Evolutionary conservation across 2,888 invertebrate genomes (phyloP), one percentile per base, ranked within the genome.

Genomic region (Balanococcus diminutus): DNA sequence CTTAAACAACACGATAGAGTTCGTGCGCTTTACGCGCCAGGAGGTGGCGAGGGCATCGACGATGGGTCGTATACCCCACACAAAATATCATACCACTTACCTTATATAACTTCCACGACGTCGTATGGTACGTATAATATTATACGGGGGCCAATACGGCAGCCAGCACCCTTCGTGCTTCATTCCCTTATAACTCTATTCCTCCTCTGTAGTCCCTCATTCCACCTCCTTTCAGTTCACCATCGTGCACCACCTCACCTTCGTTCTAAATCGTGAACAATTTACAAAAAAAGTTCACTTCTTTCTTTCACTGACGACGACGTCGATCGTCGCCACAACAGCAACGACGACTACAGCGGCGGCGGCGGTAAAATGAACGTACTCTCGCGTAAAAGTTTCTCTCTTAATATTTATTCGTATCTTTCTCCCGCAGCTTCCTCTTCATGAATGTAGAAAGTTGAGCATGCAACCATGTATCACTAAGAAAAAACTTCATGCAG

Each of bases 1-100:
- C 28, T 67, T 67, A 67, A 67, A 67, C 67, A 31, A 67, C 67
- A 67, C 67, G 67, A 67, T 67, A 16, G 67, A 67, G 67, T 67
- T 67, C 28, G 28, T 67, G 67, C 28, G 22, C 42, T 42, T 42
- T 42, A 42, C 42, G 42, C 11, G 14, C 8, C 11, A 42, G 42
- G 42, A 6, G 42, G 9, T 22, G 56, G 9, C 22, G 56, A 56
- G 19, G 56, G 22, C 19, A 4, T 3, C 51, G 51, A 51, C 22
- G 22, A 56, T 56, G 67, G 67, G 67, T 67, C 67, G 67, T 67
- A 67, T 31, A 67, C 67, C 67, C 67, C 67, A 28, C 14, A 61
- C 61, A 67, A 28, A 28, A 67, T 56, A 22, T 22, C 22, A 56
- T 22, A 22, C 36, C 22, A 8, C 8, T 8, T 56, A 56, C 56